Conservation (phyloP, 2,113 vertebrate genomes). For the Peromyscus californicus region DNA sequence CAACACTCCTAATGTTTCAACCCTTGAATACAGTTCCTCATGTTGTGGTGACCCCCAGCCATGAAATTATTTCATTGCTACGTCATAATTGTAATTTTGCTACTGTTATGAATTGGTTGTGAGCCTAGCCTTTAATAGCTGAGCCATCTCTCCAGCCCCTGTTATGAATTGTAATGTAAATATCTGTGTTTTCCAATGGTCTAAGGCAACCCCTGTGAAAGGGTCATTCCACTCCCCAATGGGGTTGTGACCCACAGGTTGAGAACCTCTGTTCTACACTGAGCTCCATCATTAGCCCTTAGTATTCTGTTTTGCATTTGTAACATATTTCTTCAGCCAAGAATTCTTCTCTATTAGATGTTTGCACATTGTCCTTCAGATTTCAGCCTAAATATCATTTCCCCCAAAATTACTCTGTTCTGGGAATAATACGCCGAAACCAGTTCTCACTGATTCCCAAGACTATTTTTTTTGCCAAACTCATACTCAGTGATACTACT, state of each 20-base stretch:
- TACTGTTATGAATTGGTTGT: not conserved
- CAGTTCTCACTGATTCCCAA: not conserved
- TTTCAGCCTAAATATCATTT: not conserved
- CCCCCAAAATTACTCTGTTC: not conserved
- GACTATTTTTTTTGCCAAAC: not conserved
- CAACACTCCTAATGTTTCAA: not conserved
- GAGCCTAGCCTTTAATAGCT: no score
- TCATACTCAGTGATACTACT: not conserved
- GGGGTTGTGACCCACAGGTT: not conserved
- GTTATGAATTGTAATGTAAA: not conserved
- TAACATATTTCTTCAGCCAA: not conserved
- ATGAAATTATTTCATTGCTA: not conserved
- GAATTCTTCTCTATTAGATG: not conserved
- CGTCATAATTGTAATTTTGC: not conserved
- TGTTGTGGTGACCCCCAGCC: not conserved
- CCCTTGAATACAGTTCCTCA: not conserved
- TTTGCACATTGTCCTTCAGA: not conserved
- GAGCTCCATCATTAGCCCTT: not conserved
- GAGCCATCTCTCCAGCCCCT: no score
- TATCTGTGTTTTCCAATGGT: not conserved
- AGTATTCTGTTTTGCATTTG: not conserved
- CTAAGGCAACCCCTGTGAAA: not conserved
- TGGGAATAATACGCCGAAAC: not conserved
- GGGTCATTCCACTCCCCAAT: not conserved
- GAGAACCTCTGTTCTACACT: not conserved